Base-by-base conservation (phyloP, 2,888 invertebrate species). In the Xanthostigma xanthostigma region DNA sequence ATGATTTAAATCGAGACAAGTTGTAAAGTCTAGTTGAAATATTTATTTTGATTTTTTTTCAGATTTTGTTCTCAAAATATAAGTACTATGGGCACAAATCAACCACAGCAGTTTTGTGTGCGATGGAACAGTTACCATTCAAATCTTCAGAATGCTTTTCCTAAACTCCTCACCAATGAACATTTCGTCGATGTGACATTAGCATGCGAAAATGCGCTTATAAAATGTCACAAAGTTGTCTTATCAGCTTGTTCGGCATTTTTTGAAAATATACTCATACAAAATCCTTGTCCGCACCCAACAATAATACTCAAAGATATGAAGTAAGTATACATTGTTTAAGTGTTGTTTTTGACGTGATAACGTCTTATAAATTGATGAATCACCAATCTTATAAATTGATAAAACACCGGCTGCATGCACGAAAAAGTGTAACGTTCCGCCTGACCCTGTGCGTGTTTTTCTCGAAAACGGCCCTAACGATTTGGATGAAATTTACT, bases 141-240 rank as follows among this genome's bases (percentile, higher is more conserved):
- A 39, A 86, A 86, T 62, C 74, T 87, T 67, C 84, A 79, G 59
- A 79, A 79, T 56, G 83, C 84, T 52, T 86, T 86, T 61, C 84
- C 84, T 1, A 81, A 81, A 10, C 71, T 86, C 12, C 72, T 86
- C 9, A 78, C 79, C 17, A 78, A 79, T n/a, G 84, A 86, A 62
- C 81, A 84, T 63, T 90, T 91, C 62, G 88, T 90, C 1, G 91
- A 91, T 66, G 90, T 90, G 44, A 91, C 91, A 0, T 66, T 91
- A 46, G 89, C 90, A 3, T 90, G 90, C 62, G 91, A 91, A 65
- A 88, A 87, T 1, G 78, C 84, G 37, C 86, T 87, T 65, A 70
- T 87, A 55, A 83, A 89, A 56, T 91, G 91, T 63, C 91, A 91
- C 73, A 88, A 89, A 59, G 76, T 90, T 53, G 87, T 90, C 35